Base-by-base conservation (phyloP, 2,797 vertebrate species). In the Oryzias dopingdopingensis region DNA sequence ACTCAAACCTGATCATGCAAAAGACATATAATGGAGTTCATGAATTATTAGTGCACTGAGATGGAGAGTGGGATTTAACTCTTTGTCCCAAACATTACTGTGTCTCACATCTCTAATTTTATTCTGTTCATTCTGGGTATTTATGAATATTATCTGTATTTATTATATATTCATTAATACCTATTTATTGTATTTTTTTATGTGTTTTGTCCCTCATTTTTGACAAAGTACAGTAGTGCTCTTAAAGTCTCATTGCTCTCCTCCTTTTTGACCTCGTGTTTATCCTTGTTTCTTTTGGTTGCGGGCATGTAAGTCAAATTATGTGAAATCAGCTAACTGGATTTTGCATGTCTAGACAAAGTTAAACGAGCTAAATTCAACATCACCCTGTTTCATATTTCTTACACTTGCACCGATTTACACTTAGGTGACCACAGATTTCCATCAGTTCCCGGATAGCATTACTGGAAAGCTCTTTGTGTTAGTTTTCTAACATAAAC, bases 351-450 rank as follows among this genome's bases (percentile, higher is more conserved):
- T 71, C 56, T 41, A 48, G 47, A 61, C 52, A 70, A 65, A 49
- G 60, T 60, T 47, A 52, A 55, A 32, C 47, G 22, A 42, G 49
- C 47, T 49, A 15, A 24, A 61, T 67, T 46, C 4, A 60, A 45
- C 49, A 6, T 52, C 20, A 16, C 63, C 61, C 37, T 42, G 44
- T 53, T 67, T 81, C 54, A 56, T 66, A 65, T 81, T 77, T 81
- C 55, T 52, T 43, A 26, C 29, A 65, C 52, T 51, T 65, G 61
- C 59, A 45, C 52, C 57, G 42, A 15, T 64, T 64, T 51, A 70
- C 5, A 6, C 49, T 48, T 53, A 49, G 52, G 41, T 62, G 54
- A 65, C 70, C 66, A 68, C 73, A 73, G 52, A 24, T 56, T 32
- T 42, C 59, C 62, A 58, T 70, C 56, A 70, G 52, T 45, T 24